Conservation (phyloP, 2,888 invertebrate genomes). For the Nomada fucata region DNA sequence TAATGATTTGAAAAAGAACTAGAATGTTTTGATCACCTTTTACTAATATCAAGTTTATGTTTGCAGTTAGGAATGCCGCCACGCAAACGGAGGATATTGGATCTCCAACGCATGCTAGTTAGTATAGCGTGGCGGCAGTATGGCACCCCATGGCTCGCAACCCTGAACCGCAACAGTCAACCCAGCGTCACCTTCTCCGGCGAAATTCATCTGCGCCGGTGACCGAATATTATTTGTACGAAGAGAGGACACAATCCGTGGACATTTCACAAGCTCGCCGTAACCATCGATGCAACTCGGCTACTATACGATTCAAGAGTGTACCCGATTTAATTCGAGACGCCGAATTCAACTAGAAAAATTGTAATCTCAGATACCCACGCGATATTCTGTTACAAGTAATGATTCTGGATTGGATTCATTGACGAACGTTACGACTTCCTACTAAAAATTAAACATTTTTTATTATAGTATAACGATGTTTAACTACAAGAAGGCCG, state of each 20-base stretch:
- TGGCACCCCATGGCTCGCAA: conserved; percentile 37
- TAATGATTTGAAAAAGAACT: no score
- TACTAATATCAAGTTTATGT: conserved; percentile 16
- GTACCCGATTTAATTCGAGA: conserved; percentile 63
- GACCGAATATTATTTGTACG: conserved; percentile 3
- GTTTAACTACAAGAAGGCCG: conserved; percentile 3
- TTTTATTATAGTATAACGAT: conserved; percentile 36
- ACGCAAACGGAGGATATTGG: conserved; percentile 81
- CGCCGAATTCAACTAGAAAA: conserved; percentile 43
- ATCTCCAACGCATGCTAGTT: conserved; percentile 80
- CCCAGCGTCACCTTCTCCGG: conserved; percentile 37
- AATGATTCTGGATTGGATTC: conserved; percentile 10
- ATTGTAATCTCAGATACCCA: conserved; percentile 3
- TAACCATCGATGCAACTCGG: conserved; percentile 28
- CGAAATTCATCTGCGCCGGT: conserved; percentile 34
- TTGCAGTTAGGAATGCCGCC: conserved; percentile 79
- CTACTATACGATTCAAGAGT: conserved; percentile 51
- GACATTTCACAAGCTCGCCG: conserved; percentile 15
- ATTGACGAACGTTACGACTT: conserved; percentile 25
- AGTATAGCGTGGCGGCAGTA: conserved; percentile 82
- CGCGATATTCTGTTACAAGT: not conserved
- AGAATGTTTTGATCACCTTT: not conserved
- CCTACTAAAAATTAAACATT: conserved; percentile 33
- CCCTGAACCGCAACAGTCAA: conserved; percentile 28
- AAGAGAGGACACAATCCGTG: conserved; percentile 6